Conservation (phyloP, 2,888 invertebrate genomes). For the Polymixis lichenea region DNA sequence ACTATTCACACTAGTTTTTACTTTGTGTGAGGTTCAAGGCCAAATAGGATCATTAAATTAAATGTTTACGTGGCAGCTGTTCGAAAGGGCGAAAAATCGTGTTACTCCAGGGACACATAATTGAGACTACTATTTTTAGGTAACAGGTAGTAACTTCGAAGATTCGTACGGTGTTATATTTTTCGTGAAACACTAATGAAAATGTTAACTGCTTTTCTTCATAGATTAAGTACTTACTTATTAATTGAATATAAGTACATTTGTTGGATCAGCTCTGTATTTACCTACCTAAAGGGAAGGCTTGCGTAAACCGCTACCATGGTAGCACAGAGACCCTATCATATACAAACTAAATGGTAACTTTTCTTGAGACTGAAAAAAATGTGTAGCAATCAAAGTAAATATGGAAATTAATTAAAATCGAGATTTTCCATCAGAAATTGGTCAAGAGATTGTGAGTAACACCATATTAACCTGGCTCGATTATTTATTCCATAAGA, state of each 20-base stretch:
- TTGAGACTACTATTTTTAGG: conserved; percentile 9
- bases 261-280: background rate
- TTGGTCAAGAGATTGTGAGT: background rate
- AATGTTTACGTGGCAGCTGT: conserved; percentile 25
- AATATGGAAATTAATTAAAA: too few species aligned
- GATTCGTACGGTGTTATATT: background rate
- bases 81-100: conserved; percentile 20
- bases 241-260: background rate
- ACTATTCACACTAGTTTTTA: conserved; percentile 6
- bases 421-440: background rate
- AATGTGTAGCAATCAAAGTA: too few species aligned
- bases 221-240: background rate
- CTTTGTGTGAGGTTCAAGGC: conserved; percentile 15
- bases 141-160: background rate
- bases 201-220: background rate
- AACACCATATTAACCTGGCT: background rate
- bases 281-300: background rate
- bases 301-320: background rate
- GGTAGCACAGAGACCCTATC: background rate
- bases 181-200: background rate
- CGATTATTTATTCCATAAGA: background rate
- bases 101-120: conserved; percentile 3
- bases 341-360: background rate
- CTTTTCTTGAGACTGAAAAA: background rate
- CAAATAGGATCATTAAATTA: conserved; percentile 31